Base-by-base conservation (phyloP, 2,113 vertebrate species). In the Neoarius graeffei region DNA sequence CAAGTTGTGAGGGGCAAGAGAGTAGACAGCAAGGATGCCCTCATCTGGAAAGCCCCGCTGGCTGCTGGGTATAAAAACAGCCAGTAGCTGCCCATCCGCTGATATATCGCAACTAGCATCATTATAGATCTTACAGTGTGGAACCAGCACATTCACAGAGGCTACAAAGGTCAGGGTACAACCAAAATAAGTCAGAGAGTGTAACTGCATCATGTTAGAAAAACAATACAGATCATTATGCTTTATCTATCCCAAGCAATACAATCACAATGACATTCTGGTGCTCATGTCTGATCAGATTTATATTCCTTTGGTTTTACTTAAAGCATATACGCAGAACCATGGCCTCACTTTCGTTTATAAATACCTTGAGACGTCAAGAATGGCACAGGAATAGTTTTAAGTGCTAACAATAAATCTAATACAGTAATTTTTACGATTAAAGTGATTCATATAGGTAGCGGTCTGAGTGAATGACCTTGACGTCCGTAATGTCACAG, bases 81-180 rank as follows among this genome's bases (percentile, higher is more conserved):
- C 98, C 91, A 99, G 95, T 80, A 99, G 96, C 92, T 99, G 98
- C 67, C 98, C 98, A 77, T 99, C 98, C 0, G 98, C 97, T 20
- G 98, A 99, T 93, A 99, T 98, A 94, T 99, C 98, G 23, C 98
- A 99, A 91, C 98, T 99, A 27, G 98, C 98, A 42, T 99, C 98
- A 6, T 99, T 99, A 95, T 99, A 99, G 94, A 99, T 99, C 93
- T 99, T 99, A 94, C 98, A 99, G 95, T 99, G 99, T 93, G 97
- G 98, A 90, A 99, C 98, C 94, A 99, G 95, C 50, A 99, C 98
- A 52, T 99, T 99, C 91, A 98, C 95, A 0, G 98, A 97, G 82
- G 98, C 98, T 99, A 90, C 27, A 73, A 48, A 48, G 2, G 48
- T 86, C 19, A 69, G 3, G 19, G 56, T 35, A 35, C 5, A 35